Conservation (phyloP, 2,797 vertebrate genomes). For the Eulemur mongoz region DNA sequence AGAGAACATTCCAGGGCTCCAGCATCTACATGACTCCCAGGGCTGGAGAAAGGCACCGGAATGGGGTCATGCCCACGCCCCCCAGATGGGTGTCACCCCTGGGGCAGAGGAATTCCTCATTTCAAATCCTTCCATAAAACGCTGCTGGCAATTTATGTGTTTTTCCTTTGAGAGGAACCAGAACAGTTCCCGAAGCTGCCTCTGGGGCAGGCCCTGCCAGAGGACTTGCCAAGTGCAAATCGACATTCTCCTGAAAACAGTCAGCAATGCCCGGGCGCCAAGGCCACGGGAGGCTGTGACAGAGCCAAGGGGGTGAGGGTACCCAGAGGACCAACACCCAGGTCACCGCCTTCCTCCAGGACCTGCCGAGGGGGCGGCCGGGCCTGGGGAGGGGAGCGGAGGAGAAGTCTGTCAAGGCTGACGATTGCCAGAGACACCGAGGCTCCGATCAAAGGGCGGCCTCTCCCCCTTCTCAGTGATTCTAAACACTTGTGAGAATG, state of each 20-base stretch:
- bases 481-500: neutral
- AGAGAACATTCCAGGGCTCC: neutral
- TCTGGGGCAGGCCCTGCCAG: neutral
- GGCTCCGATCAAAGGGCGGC: neutral
- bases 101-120: neutral
- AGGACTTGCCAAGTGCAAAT: neutral
- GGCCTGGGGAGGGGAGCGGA: fast-evolving
- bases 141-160: neutral
- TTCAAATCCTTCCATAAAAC: neutral
- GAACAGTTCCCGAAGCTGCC: neutral
- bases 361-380: neutral
- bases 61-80: neutral
- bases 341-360: neutral
- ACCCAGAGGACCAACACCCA: neutral
- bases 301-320: neutral
- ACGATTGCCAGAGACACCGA: neutral
- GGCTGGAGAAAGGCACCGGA: neutral
- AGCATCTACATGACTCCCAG: neutral
- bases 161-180: neutral
- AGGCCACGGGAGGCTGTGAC: neutral
- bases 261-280: neutral
- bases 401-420: neutral
- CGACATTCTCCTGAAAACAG: neutral
- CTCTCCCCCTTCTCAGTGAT: neutral
- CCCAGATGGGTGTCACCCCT: neutral